phyloP scores from a whole-genome alignment of 2,797 vertebrate species.

The Paramormyrops hopkinsi region DNA sequence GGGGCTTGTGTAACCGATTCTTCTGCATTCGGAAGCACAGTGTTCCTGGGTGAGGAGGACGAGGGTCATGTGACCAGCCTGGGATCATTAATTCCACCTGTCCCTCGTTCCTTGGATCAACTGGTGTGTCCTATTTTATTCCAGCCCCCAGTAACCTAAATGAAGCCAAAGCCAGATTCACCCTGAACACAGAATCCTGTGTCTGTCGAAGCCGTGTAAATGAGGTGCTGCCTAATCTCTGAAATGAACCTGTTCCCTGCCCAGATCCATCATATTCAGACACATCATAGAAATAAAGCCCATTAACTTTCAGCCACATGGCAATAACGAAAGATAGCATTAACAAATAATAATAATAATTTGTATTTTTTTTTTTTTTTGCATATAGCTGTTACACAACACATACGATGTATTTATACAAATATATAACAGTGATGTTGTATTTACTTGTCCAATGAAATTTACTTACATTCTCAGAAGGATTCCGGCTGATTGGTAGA shows the following conservation, averaged over 20 bases:
- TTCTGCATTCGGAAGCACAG: not conserved
- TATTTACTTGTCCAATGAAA: not conserved
- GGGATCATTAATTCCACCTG: not conserved
- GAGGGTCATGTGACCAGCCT: not conserved
- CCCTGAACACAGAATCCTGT: not conserved
- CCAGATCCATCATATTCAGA: not conserved
- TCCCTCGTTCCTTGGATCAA: not conserved
- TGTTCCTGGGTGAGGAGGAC: not conserved
- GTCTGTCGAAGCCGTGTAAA: not conserved
- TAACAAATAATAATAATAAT: not conserved
- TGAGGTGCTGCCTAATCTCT: not conserved
- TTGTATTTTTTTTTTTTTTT: conserved; percentile 6
- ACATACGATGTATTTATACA: conserved; percentile 2
- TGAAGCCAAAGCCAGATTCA: not conserved
- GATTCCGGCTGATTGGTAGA: not conserved
- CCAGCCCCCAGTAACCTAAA: not conserved
- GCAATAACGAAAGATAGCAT: not conserved
- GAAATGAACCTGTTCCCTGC: not conserved
- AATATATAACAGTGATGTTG: conserved; percentile 5
- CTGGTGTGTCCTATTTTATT: not conserved
- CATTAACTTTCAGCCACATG: not conserved
- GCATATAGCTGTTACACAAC: conserved; percentile 12
- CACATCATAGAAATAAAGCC: not conserved
- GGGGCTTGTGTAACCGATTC: not conserved
- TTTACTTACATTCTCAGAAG: not conserved